These are phyloP conservation scores for Ranitomeya imitator DNA, from an alignment of 2,113 vertebrate species.

Conservation along the genomic window DNA sequence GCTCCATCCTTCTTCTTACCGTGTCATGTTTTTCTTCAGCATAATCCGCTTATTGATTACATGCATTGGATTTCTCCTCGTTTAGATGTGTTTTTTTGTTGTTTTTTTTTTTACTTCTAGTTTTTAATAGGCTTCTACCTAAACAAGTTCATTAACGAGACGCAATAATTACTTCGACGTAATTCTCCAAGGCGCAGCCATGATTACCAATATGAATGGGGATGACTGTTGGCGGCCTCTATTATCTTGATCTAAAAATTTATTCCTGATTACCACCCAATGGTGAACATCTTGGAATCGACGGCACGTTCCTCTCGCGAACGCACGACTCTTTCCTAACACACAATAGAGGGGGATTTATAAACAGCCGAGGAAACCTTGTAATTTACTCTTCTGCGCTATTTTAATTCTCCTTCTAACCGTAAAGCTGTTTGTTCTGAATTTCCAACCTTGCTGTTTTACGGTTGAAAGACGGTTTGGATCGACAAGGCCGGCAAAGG, in stretches of 20 bases:
- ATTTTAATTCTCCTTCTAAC: slow-evolving; percentile 3
- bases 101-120: slow-evolving; percentile 44
- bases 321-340: background rate
- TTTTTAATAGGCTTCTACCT: slow-evolving; percentile 56
- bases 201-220: slow-evolving; percentile 49
- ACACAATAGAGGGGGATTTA: background rate
- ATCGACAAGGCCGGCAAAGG: background rate
- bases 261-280: slow-evolving; percentile 33
- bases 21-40: slow-evolving; percentile 3
- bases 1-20: slow-evolving; percentile 10
- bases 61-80: slow-evolving; percentile 21
- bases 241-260: slow-evolving; percentile 49
- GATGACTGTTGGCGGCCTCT: slow-evolving; percentile 26
- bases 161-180: slow-evolving; percentile 43
- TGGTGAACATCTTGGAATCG: slow-evolving; percentile 33
- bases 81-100: slow-evolving; percentile 1
- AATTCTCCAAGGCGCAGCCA: slow-evolving; percentile 31
- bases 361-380: background rate
- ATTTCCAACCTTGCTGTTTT: background rate
- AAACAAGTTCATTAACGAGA: slow-evolving; percentile 53
- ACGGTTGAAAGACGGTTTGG: background rate
- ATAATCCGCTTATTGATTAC: slow-evolving; percentile 53
- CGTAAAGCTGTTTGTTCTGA: background rate
- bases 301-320: slow-evolving; percentile 3
- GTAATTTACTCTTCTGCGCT: background rate